phyloP scores from a whole-genome alignment of 2,113 vertebrate genomes.

The Dromaius novaehollandiae region DNA sequence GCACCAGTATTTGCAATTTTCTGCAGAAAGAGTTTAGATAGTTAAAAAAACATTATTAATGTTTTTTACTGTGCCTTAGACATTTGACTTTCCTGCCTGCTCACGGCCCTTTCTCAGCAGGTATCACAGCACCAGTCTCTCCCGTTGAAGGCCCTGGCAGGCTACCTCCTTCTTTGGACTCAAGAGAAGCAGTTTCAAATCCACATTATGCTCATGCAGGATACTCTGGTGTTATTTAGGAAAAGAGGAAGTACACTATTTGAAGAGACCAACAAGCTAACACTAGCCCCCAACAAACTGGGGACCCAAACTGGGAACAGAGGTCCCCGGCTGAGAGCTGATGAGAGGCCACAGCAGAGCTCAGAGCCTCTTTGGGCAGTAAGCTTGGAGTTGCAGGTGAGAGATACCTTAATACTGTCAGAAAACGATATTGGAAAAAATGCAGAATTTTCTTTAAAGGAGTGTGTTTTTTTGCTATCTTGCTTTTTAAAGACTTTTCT shows the following conservation, averaged over 20 bases:
- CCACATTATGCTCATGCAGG: neutral
- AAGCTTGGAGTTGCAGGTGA: neutral
- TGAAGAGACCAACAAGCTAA: neutral
- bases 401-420: neutral
- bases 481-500: neutral
- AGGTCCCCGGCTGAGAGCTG: neutral
- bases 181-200: neutral
- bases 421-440: neutral
- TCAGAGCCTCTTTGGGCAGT: neutral
- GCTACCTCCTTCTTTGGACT: neutral
- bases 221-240: neutral
- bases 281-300: neutral
- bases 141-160: neutral
- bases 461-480: neutral
- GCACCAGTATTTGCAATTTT: neutral
- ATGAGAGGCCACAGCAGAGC: neutral
- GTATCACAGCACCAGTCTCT: neutral
- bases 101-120: neutral
- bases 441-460: neutral
- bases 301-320: neutral
- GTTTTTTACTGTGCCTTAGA: neutral
- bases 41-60: neutral
- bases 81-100: neutral
- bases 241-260: neutral
- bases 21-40: neutral